Base-by-base conservation (phyloP, 2,113 vertebrate species). In the Petrocephalus zakoni region DNA sequence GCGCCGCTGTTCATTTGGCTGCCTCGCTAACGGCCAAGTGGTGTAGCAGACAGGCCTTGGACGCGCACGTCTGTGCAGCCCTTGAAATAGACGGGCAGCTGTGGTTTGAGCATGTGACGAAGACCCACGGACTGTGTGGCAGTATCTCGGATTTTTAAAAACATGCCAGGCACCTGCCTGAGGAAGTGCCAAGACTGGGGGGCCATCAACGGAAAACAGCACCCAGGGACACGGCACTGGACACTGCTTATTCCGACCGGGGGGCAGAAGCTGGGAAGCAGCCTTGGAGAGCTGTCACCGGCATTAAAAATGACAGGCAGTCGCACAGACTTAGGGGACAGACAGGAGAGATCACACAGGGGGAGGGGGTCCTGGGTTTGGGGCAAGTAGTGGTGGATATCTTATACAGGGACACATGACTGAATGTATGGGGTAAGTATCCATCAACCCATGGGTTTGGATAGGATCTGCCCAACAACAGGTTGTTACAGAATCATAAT, bases 31-130 rank as follows among this genome's bases (percentile, higher is more conserved):
- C 34, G 29, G 56, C 85, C 15, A 25, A 55, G 85, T 11, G 52
- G 17, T 25, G 1, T 25, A 7, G 52, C 52, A 29, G 85, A 34
- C 52, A 15, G 52, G 25, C 51, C 21, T 11, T 51, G 25, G n/a
- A 56, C 5, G 52, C 8, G 52, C 51, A 34, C 85, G 7, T 86
- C 85, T 37, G 29, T 52, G 15, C 22, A 55, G 52, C 13, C n/a
- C 52, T 86, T 56, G 56, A 86, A 86, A 55, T 56, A 86, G 49
- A 52, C 19, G 25, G 51, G 85, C 53, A 55, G 85, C 85, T 56
- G 85, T 15, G 2, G 85, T 29, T 9, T 15, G 4, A 13, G 5
- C 21, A 4, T 6, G 11, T 29, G 29, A 37, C 29, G 5, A 29
- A 56, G 17, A 55, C 49, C 25, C 84, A 85, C 22, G 29, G 85